Percentiles rank a stretch among this genome's conserved stretches.
phyloP scores from a whole-genome alignment of 2,113 vertebrate species.

The Eolophus roseicapilla region DNA sequence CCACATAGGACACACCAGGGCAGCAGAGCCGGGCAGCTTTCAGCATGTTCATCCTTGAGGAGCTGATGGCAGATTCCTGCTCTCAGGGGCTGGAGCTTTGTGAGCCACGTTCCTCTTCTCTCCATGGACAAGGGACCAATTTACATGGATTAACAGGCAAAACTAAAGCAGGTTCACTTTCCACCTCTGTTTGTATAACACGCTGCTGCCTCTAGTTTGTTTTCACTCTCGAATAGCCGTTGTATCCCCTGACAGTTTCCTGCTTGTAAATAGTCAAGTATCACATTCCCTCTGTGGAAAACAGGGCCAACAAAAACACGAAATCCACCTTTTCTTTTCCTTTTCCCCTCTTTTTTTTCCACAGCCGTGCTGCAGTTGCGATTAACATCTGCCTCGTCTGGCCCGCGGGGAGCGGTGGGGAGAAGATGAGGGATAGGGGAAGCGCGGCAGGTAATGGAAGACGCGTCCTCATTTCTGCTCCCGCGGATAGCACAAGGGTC shows the following conservation, averaged over 20 bases:
- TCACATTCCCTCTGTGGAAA: conserved; percentile 10
- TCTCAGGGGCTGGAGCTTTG: neutral
- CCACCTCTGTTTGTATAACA: neutral
- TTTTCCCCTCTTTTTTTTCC: rapidly evolving
- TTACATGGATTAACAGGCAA: neutral
- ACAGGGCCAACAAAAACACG: neutral
- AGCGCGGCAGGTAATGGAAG: conserved; percentile 52
- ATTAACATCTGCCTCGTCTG: conserved; percentile 38
- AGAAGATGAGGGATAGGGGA: neutral
- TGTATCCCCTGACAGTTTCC: neutral
- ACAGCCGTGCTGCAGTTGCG: conserved; percentile 45
- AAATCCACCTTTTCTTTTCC: neutral
- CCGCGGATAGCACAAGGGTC: conserved; percentile 49
- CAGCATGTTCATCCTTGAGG: rapidly evolving
- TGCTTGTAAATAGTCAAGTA: conserved; percentile 25
- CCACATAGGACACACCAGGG: rapidly evolving
- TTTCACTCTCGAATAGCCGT: neutral
- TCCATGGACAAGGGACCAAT: neutral
- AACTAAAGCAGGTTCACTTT: neutral
- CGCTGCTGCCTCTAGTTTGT: neutral
- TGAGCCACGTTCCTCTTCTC: neutral
- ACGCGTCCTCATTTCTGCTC: conserved; percentile 45
- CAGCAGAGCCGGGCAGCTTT: neutral
- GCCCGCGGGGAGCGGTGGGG: neutral
- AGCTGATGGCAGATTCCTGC: neutral